Evolutionary conservation across 2,113 vertebrate species (phyloP), one percentile per base, ranked within the genome.

Genomic region (Hippoglossus stenolepis): DNA sequence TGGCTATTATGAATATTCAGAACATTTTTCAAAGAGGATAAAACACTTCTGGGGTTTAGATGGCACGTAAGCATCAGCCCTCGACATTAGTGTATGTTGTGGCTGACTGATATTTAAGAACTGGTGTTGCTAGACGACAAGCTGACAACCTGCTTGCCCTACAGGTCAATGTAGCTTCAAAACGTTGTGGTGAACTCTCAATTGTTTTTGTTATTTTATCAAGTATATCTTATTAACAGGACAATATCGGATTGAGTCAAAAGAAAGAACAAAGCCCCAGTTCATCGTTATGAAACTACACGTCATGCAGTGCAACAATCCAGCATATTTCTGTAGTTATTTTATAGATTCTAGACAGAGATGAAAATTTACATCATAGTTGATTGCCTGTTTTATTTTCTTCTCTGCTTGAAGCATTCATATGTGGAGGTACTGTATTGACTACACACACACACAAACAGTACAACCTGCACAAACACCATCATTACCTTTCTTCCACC

Each of bases 401-500:
- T 45, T 51, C 18, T 51, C 49, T 20, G 18, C 18, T 51, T 20
- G 17, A 51, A n/a, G 18, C 5, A 54, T 21, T n/a, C 8, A 54
- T n/a, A 54, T 54, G 51, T 54, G 51, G 51, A 54, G 20, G 18
- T 21, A 54, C 51, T 54, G 20, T 23, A 56, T 60, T 23, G 24
- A 23, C 28, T 23, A 10, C 7, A 26, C 58, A 24, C 17, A 82
- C 60, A 85, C 40, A 26, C 47, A 24, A 2, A 54, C 53, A 54
- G 13, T 12, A 31, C 15, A 49, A 83, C 73, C 66, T 23, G 24
- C 75, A 80, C 73, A 82, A 57, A 85, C 40, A 26, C 47, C 2
- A 35, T 45, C 31, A 2, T 45, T 65, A 18, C 51, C 60, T 60
- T 71, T 64, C 43, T 31, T 53, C 58, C 62, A 59, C 15, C 14